These are phyloP conservation scores for Sus scrofa DNA, from an alignment of 2,113 vertebrate species.

Conservation along the genomic window DNA sequence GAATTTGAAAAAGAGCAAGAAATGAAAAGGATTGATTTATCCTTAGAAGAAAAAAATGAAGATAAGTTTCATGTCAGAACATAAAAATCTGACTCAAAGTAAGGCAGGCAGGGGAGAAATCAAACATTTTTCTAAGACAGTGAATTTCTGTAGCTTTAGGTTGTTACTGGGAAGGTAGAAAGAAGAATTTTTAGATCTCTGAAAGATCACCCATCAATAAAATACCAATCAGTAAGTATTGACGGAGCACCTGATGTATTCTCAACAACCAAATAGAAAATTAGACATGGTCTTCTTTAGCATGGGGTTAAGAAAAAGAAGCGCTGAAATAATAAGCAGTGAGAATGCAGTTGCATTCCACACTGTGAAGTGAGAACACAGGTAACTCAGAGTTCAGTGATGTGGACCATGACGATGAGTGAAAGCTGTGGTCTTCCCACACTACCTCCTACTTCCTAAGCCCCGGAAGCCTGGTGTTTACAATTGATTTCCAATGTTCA, in stretches of 20 bases:
- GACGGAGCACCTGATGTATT: background rate
- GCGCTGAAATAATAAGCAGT: background rate
- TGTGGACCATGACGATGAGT: rapidly evolving
- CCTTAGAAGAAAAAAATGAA: background rate
- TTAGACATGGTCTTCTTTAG: background rate
- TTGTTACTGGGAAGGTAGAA: background rate
- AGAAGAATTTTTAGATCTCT: conserved; percentile 44
- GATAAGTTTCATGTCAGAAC: background rate
- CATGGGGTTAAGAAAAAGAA: background rate
- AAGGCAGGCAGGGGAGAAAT: conserved; percentile 4
- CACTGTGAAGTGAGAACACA: background rate
- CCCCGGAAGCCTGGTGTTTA: background rate
- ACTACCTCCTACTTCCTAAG: background rate
- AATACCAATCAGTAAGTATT: background rate
- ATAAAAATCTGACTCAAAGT: conserved; percentile 24
- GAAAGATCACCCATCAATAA: conserved; percentile 48
- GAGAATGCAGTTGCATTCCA: background rate
- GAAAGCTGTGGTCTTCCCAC: no score
- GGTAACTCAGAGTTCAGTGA: background rate
- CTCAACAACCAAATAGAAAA: background rate
- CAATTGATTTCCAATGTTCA: background rate
- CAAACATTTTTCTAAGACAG: background rate
- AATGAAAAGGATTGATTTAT: conserved; percentile 45
- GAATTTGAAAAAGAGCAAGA: background rate
- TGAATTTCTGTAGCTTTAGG: background rate